Base-by-base conservation (phyloP, 64 coral and sea anemone species). In the Astreopora myriophthalma region DNA sequence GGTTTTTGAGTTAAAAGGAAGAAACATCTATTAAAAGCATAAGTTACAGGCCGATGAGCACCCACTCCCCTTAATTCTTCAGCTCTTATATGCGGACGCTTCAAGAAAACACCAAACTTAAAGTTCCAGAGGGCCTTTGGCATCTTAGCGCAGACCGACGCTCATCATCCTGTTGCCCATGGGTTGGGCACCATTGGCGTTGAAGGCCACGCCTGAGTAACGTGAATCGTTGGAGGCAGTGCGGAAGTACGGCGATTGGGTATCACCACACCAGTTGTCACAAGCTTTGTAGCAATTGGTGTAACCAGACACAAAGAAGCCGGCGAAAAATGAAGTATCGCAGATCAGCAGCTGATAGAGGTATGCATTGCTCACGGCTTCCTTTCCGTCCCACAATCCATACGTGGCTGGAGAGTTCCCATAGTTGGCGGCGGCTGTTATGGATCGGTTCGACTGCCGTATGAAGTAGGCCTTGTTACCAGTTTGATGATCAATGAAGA, bases 281-380 rank as follows among this genome's bases (percentile, higher is more conserved):
- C 51, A 55, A 13, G 12, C 3, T 16, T 55, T 55, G 51, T 55
- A 55, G 17, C 51, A 55, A 55, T 55, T 55, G 13, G 62, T 71
- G 75, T n/a, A 79, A 79, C 75, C 75, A 20, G 39, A 49, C 35
- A 48, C 75, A 17, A 79, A 79, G 14, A 79, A 79, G 0, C 75
- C 75, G 10, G 38, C 6, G 75, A 14, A 79, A 12, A 79, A 79
- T 2, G 13, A 8, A 28, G 24, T 9, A 57, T 79, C 19, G 17
- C 75, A 79, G 24, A 79, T 79, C 27, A 79, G 13, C 75, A 79
- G 10, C 38, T 79, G 40, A 40, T 79, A 79, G 20, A 9, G 12
- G 26, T 79, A 49, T 14, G 22, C 38, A 20, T 34, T 49, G 75
- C 51, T 55, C 51, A 26, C 13, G 35, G 38, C 6, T 40, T n/a